Conservation (phyloP, 2,888 invertebrate genomes). For the Meloe dianella region DNA sequence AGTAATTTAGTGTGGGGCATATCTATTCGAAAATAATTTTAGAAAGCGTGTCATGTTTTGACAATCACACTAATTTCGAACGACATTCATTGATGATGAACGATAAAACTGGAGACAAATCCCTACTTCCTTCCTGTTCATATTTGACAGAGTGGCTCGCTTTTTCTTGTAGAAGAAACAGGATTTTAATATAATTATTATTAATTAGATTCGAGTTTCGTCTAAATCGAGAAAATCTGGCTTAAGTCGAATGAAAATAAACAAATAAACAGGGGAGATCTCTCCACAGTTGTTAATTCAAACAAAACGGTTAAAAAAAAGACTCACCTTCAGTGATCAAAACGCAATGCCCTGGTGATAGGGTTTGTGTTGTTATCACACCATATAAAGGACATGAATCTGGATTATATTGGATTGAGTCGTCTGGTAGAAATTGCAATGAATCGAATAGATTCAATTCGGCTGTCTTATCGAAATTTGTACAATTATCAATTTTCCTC, state of each 20-base stretch:
- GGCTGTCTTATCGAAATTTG: conserved; percentile 65
- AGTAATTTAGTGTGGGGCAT: not conserved
- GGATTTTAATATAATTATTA: no score
- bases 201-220: no score
- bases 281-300: no score
- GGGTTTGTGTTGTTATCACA: conserved; percentile 68
- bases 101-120: not conserved
- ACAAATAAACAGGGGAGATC: conserved; percentile 10
- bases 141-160: not conserved
- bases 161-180: not conserved
- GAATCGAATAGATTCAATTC: conserved; percentile 58
- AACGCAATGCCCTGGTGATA: conserved; percentile 67
- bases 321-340: conserved; percentile 64
- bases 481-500: conserved; percentile 69
- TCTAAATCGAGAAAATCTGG: not conserved
- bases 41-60: conserved; percentile 6
- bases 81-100: conserved; percentile 12
- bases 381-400: conserved; percentile 59
- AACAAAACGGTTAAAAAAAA: conserved; percentile 20
- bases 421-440: conserved; percentile 64
- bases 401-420: conserved; percentile 58
- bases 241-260: conserved; percentile 13
- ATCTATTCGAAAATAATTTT: not conserved
- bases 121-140: conserved; percentile 4
- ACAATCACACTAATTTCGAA: conserved; percentile 4